Conservation (phyloP, 2,113 vertebrate genomes). For the Crypturellus undulatus region DNA sequence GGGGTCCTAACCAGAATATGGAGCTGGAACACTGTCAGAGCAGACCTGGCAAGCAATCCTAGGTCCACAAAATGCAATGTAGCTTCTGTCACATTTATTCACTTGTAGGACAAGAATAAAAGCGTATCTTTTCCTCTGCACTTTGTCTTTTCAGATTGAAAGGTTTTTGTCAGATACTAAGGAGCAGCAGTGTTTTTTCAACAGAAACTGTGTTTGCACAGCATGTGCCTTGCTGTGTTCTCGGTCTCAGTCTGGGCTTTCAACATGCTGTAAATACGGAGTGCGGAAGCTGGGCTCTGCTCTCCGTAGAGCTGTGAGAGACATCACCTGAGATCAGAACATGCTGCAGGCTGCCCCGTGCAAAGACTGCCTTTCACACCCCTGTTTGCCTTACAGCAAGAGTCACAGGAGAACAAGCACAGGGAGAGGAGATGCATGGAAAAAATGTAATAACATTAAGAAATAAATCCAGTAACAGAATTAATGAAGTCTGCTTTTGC, state of each 20-base stretch:
- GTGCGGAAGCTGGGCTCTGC: not conserved
- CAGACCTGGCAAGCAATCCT: not conserved
- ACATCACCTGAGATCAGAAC: not conserved
- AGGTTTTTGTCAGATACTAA: not conserved
- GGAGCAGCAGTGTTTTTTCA: not conserved
- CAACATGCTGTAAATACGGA: not conserved
- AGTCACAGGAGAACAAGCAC: not conserved
- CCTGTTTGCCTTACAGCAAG: not conserved
- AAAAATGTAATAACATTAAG: not conserved
- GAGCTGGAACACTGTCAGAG: not conserved
- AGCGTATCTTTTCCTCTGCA: not conserved
- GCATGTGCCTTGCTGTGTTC: not conserved
- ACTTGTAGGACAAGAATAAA: not conserved
- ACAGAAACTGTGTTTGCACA: not conserved
- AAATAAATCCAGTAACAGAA: not conserved
- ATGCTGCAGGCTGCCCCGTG: not conserved
- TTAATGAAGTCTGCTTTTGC: not conserved
- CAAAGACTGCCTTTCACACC: not conserved
- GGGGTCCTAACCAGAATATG: not conserved
- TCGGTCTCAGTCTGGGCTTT: not conserved
- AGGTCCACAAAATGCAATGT: not conserved
- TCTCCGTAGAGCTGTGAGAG: not conserved
- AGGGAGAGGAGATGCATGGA: not conserved
- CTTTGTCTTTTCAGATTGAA: not conserved
- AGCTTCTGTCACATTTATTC: not conserved